Percentiles rank a stretch among this genome's conserved stretches.
These are phyloP conservation scores for Aythya baeri DNA, from an alignment of 2,113 vertebrate genomes.

Conservation along the genomic window DNA sequence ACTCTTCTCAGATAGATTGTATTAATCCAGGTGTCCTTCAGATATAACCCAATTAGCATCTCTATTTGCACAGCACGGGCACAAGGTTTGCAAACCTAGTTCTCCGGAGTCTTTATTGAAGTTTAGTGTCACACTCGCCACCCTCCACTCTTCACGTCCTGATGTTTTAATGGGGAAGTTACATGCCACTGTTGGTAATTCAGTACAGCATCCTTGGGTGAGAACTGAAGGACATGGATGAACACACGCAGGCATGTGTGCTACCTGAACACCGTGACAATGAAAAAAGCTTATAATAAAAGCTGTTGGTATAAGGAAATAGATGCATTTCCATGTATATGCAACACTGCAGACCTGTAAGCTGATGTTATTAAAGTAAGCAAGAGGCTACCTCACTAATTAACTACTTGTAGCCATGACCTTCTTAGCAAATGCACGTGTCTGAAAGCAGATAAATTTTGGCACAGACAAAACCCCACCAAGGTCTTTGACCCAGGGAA, in stretches of 20 bases:
- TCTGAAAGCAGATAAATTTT: not conserved
- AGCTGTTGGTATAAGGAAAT: not conserved
- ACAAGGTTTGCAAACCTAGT: not conserved
- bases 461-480: not conserved
- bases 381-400: not conserved
- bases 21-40: constrained; percentile 23
- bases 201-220: not conserved
- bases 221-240: not conserved
- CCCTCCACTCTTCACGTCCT: not conserved
- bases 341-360: not conserved
- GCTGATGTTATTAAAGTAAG: not conserved
- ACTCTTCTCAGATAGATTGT: constrained; percentile 14
- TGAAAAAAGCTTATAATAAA: not conserved
- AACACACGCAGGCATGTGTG: not conserved
- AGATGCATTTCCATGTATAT: not conserved
- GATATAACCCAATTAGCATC: constrained; percentile 4
- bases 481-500: not conserved
- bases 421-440: not conserved
- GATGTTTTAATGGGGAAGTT: not conserved
- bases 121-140: not conserved
- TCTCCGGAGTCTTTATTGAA: not conserved
- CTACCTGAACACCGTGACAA: not conserved
- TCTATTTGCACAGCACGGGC: not conserved
- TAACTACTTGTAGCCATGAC: not conserved
- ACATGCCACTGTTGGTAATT: not conserved